Conservation (phyloP, 2,888 invertebrate genomes). For the Thera britannica region DNA sequence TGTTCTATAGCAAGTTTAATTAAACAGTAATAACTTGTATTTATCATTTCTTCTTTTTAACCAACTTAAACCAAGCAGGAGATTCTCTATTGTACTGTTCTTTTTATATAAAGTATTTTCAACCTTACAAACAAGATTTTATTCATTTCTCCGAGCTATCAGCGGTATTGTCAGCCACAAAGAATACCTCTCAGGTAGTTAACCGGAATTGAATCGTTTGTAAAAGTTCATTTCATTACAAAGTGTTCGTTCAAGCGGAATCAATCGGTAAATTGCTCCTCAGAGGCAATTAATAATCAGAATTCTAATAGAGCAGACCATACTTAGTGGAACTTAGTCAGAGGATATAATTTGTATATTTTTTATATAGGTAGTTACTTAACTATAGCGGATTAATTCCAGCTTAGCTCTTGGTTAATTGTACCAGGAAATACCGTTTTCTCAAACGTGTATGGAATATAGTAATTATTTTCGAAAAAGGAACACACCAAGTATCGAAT, state of each 20-base stretch:
- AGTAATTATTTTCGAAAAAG: too few relatives aligned
- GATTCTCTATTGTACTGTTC: neutral
- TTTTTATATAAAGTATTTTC: slow-evolving; percentile 7
- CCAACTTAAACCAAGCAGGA: too few relatives aligned
- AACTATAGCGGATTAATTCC: too few relatives aligned
- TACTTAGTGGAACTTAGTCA: neutral
- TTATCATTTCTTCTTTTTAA: too few relatives aligned
- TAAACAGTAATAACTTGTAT: too few relatives aligned
- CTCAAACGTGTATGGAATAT: too few relatives aligned
- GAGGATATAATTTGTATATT: too few relatives aligned
- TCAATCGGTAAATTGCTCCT: slow-evolving; percentile 73
- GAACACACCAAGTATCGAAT: too few relatives aligned
- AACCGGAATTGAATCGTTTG: slow-evolving; percentile 60
- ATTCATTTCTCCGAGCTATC: slow-evolving; percentile 25
- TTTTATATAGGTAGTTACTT: too few relatives aligned
- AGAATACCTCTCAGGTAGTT: slow-evolving; percentile 41
- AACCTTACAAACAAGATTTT: slow-evolving; percentile 13
- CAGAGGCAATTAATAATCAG: slow-evolving; percentile 57
- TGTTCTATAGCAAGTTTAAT: too few relatives aligned
- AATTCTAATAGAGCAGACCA: slow-evolving; percentile 39
- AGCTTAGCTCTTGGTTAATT: too few relatives aligned
- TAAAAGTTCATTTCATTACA: slow-evolving; percentile 77
- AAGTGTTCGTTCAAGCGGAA: slow-evolving; percentile 69
- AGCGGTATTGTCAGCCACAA: slow-evolving; percentile 35
- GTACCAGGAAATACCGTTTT: too few relatives aligned